Percentiles rank a stretch among this genome's conserved stretches.
Conservation (phyloP, 1,140 invertebrate species). For the Bradysia coprophila region DNA sequence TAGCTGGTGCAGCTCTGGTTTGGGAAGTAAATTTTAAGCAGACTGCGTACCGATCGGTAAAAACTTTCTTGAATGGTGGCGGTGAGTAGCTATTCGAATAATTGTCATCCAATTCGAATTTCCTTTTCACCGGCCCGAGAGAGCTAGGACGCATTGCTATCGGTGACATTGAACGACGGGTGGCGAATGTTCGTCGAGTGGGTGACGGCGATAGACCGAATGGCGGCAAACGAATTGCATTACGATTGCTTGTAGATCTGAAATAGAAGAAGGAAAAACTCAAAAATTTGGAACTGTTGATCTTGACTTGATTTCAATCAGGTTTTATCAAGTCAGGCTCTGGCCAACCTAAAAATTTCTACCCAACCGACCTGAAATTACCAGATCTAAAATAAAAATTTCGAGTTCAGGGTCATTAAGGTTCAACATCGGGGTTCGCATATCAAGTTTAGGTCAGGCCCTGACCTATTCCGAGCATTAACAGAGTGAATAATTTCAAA, state of each 20-base stretch:
- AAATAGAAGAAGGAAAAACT: background rate
- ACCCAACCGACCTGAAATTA: too few relatives aligned
- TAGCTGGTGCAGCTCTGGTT: too few relatives aligned
- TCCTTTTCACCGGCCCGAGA: slow-evolving; percentile 53
- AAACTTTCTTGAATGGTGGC: slow-evolving; percentile 21
- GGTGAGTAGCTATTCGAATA: slow-evolving; percentile 12
- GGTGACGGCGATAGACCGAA: slow-evolving; percentile 57
- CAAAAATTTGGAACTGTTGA: background rate
- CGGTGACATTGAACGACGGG: slow-evolving; percentile 62
- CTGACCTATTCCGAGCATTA: too few relatives aligned
- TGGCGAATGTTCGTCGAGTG: slow-evolving; percentile 57
- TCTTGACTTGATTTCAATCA: too few relatives aligned
- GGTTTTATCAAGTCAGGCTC: too few relatives aligned
- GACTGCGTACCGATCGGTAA: slow-evolving; percentile 12
- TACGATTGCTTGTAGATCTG: slow-evolving; percentile 13
- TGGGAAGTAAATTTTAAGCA: too few relatives aligned
- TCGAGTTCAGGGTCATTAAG: too few relatives aligned
- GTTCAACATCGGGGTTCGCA: too few relatives aligned
- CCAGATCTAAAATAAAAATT: too few relatives aligned
- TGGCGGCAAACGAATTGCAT: slow-evolving; percentile 26
- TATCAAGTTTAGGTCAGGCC: too few relatives aligned
- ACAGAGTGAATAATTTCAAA: too few relatives aligned
- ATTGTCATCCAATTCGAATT: slow-evolving; percentile 53
- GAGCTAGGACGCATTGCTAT: slow-evolving; percentile 59
- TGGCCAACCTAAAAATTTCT: too few relatives aligned